Percentiles rank a stretch among this genome's conserved stretches.
Evolutionary conservation across 2,888 invertebrate genomes (phyloP).

Genomic region (Stegophylla sp.): DNA sequence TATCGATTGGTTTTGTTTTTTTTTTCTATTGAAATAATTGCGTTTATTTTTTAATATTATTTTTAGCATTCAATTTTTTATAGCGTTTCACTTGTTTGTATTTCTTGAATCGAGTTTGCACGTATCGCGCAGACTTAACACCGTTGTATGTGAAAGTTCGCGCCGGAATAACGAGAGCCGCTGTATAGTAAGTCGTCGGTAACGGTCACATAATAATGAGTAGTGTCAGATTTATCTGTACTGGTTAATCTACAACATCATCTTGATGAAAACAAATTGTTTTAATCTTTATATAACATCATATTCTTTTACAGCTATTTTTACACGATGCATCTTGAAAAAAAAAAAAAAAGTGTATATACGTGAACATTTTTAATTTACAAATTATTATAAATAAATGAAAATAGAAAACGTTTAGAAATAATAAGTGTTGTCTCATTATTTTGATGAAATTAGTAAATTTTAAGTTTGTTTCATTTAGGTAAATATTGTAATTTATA

Average conservation of each 20-base stretch:
- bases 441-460: too few relatives aligned
- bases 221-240: conserved; percentile 22
- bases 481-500: too few relatives aligned
- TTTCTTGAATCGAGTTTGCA: conserved; percentile 25
- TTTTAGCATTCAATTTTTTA: conserved; percentile 11
- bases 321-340: background rate
- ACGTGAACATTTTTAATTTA: too few relatives aligned
- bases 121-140: conserved; percentile 8
- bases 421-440: too few relatives aligned
- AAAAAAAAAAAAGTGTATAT: too few relatives aligned
- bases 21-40: conserved; percentile 26
- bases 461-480: too few relatives aligned
- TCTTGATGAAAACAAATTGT: conserved; percentile 19
- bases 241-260: conserved; percentile 8
- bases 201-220: conserved; percentile 22
- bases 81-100: conserved; percentile 38
- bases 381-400: too few relatives aligned
- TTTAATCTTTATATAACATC: conserved; percentile 13
- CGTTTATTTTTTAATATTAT: conserved; percentile 25
- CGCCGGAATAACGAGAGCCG: conserved; percentile 20
- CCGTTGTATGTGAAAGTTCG: conserved; percentile 39
- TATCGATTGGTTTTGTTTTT: conserved; percentile 33
- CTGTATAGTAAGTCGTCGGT: background rate
- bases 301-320: background rate
- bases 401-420: too few relatives aligned